These are phyloP conservation scores for Bovichtus variegatus DNA, from an alignment of 2,797 vertebrate species.

Conservation along the genomic window DNA sequence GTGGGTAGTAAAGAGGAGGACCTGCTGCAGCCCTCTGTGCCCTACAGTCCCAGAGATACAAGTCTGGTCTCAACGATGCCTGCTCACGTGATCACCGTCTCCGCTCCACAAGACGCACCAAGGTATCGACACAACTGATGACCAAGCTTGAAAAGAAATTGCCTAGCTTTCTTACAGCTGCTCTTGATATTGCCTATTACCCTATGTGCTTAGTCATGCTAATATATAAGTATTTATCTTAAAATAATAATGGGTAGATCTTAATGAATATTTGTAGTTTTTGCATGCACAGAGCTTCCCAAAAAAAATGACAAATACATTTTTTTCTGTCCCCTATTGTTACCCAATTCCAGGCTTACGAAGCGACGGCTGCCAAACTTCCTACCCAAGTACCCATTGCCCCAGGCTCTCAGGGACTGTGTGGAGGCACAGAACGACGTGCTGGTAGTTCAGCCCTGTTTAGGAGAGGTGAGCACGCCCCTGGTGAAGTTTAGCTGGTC, in stretches of 20 bases:
- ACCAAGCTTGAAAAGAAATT: neutral
- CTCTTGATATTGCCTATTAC: neutral
- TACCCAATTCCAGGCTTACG: constrained; percentile 70
- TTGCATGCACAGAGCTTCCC: neutral
- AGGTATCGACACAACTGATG: constrained; percentile 68
- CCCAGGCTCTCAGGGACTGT: constrained; percentile 89
- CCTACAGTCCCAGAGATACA: constrained; percentile 78
- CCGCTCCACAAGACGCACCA: constrained; percentile 53
- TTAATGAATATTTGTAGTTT: neutral
- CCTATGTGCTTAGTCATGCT: neutral
- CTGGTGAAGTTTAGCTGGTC: neutral
- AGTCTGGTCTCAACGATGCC: constrained; percentile 12
- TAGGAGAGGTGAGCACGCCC: constrained; percentile 88
- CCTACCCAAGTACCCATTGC: constrained; percentile 86
- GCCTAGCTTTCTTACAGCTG: neutral
- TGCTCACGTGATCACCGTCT: constrained; percentile 74
- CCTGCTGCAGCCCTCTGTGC: constrained; percentile 81
- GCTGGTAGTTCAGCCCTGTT: constrained; percentile 87
- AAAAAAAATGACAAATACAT: neutral
- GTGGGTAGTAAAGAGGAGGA: constrained; percentile 86
- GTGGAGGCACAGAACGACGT: constrained; percentile 88
- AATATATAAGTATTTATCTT: neutral
- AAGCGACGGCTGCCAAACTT: constrained; percentile 90
- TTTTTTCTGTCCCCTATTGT: neutral
- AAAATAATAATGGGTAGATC: neutral